A percentile compares a stretch with the other conserved stretches of the same genome.
phyloP scores from a whole-genome alignment of 2,888 invertebrate genomes.

The Geophilus truncorum region DNA sequence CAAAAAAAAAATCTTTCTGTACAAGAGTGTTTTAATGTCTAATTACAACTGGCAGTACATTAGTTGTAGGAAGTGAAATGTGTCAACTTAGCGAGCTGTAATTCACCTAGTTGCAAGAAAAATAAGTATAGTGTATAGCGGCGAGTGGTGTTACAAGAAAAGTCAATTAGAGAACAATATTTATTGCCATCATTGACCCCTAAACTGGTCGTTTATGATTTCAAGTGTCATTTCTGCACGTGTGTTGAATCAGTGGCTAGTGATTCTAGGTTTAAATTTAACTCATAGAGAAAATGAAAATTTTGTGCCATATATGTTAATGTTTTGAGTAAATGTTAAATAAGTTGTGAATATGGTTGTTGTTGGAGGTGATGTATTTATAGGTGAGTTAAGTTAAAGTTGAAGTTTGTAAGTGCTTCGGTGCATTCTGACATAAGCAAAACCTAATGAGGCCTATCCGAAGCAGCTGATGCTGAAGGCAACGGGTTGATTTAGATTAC shows the following conservation, averaged over 20 bases:
- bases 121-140: background rate
- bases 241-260: background rate
- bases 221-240: background rate
- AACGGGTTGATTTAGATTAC: background rate
- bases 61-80: background rate
- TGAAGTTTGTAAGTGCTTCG: background rate
- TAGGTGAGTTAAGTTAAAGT: no score
- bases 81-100: background rate
- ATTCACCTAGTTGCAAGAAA: background rate
- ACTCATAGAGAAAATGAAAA: no score
- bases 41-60: background rate
- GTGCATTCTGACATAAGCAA: background rate
- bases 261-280: background rate
- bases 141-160: background rate
- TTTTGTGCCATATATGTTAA: no score
- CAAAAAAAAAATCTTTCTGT: background rate
- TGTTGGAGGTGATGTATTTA: no score
- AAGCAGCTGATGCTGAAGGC: slow-evolving; percentile 15
- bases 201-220: background rate
- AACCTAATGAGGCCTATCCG: slow-evolving; percentile 11
- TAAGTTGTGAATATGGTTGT: no score
- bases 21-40: background rate
- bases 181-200: background rate
- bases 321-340: no score
- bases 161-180: background rate